These are phyloP conservation scores for Harpegnathos saltator DNA, from an alignment of 1,140 invertebrate genomes.

Conservation along the genomic window DNA sequence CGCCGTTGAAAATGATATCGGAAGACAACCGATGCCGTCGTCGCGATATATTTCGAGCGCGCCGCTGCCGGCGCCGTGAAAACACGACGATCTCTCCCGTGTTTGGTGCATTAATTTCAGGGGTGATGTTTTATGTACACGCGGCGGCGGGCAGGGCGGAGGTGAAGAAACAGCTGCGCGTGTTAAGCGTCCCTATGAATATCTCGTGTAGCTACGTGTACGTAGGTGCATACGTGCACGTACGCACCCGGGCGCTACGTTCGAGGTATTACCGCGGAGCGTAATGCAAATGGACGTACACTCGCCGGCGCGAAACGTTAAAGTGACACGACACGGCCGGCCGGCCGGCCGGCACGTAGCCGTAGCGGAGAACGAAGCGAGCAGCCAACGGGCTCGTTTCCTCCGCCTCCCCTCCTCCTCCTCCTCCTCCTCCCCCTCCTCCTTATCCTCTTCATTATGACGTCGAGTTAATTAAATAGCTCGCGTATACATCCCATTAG, in stretches of 20 bases:
- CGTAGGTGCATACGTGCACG: too few relatives aligned
- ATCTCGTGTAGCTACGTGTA: neutral
- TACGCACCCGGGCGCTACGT: neutral
- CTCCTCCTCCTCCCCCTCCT: too few relatives aligned
- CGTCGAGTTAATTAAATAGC: conserved; percentile 69
- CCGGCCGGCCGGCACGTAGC: neutral
- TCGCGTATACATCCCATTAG: conserved; percentile 50
- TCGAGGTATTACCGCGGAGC: conserved; percentile 40
- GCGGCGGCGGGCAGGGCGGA: too few relatives aligned
- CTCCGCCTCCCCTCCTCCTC: neutral
- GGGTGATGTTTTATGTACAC: conserved; percentile 18
- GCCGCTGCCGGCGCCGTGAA: neutral
- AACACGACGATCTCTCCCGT: conserved; percentile 21
- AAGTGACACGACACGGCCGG: conserved; percentile 27
- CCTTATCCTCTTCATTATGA: conserved; percentile 45
- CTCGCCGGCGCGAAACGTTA: conserved; percentile 40
- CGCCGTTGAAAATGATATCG: neutral
- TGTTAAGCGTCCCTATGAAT: conserved; percentile 50
- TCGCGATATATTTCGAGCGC: neutral
- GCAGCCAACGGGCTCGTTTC: neutral
- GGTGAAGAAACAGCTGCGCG: neutral
- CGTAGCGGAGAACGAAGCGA: conserved; percentile 18
- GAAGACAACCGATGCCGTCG: neutral
- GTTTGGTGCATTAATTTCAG: conserved; percentile 37
- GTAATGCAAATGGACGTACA: conserved; percentile 46